These are phyloP conservation scores for Danio jaintianensis DNA, from an alignment of 2,797 vertebrate genomes.

Conservation along the genomic window DNA sequence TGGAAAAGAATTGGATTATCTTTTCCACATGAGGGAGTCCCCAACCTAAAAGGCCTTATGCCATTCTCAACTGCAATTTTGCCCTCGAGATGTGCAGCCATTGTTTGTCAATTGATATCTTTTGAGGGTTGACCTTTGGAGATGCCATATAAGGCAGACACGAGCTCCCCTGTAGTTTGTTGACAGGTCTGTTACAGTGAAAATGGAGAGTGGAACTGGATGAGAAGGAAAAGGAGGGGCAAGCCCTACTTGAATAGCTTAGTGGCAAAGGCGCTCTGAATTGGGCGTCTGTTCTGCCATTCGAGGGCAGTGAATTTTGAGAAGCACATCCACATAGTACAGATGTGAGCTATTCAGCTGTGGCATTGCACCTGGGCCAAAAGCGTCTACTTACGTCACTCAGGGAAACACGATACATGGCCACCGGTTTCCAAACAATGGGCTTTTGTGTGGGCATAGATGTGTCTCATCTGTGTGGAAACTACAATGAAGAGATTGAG, in stretches of 20 bases:
- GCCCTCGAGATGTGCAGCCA: conserved; percentile 3
- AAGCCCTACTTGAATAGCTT: conserved; percentile 8
- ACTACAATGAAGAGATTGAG: conserved; percentile 54
- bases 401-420: conserved; percentile 53
- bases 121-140: conserved; percentile 54
- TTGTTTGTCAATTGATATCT: conserved; percentile 42
- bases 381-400: conserved; percentile 58
- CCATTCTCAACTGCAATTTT: conserved; percentile 10
- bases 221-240: conserved; percentile 33
- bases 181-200: conserved; percentile 43
- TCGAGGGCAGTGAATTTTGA: conserved; percentile 1
- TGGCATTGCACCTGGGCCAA: conserved; percentile 56
- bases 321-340: conserved; percentile 14
- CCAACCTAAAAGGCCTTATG: conserved; percentile 5
- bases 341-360: conserved; percentile 58
- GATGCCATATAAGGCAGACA: conserved; percentile 34
- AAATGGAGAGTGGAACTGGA: conserved; percentile 37
- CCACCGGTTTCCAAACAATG: conserved; percentile 58
- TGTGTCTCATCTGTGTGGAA: conserved; percentile 40
- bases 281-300: conserved; percentile 34
- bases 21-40: conserved; percentile 15
- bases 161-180: conserved; percentile 33
- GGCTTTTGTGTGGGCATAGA: conserved; percentile 51
- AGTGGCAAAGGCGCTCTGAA: conserved; percentile 33
- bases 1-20: background rate